Percentiles rank a stretch among this genome's conserved stretches.
These are phyloP conservation scores for Orbicella faveolata DNA, from an alignment of 64 coral and sea anemone species.

Conservation along the genomic window DNA sequence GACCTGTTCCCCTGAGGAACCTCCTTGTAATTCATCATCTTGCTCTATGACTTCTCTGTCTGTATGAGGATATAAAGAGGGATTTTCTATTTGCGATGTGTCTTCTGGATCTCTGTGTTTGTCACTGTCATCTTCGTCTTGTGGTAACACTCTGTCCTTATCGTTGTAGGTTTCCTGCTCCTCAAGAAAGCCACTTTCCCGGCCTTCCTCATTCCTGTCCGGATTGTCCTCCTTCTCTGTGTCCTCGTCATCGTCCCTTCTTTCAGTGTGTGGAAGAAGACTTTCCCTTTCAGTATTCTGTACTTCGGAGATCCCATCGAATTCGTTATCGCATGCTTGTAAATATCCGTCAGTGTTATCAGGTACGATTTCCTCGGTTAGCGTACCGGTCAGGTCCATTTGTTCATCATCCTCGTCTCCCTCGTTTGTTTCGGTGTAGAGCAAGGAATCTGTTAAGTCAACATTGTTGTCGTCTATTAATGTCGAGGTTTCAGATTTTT, in stretches of 20 bases:
- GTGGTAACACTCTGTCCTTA: not conserved
- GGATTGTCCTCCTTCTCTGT: not conserved
- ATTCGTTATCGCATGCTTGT: not conserved
- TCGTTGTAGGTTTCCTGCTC: not conserved
- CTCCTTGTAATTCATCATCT: not conserved
- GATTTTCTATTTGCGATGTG: not conserved
- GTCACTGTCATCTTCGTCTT: no score
- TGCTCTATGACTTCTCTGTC: not conserved
- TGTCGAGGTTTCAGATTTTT: constrained; percentile 22
- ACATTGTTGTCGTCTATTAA: not conserved
- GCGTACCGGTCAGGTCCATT: no score
- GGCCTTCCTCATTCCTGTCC: not conserved
- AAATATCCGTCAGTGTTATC: constrained; percentile 8
- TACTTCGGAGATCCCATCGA: not conserved
- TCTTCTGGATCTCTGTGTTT: not conserved
- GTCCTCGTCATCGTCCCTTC: not conserved
- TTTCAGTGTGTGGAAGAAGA: not conserved
- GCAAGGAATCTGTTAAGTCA: not conserved
- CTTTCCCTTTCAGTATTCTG: not conserved
- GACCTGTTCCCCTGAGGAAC: not conserved
- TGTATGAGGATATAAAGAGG: not conserved
- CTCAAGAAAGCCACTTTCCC: not conserved
- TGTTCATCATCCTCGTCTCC: not conserved
- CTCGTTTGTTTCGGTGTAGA: not conserved
- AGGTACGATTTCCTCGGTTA: not conserved